phyloP scores from a whole-genome alignment of 2,797 vertebrate species.

The Chiroxiphia lanceolata region DNA sequence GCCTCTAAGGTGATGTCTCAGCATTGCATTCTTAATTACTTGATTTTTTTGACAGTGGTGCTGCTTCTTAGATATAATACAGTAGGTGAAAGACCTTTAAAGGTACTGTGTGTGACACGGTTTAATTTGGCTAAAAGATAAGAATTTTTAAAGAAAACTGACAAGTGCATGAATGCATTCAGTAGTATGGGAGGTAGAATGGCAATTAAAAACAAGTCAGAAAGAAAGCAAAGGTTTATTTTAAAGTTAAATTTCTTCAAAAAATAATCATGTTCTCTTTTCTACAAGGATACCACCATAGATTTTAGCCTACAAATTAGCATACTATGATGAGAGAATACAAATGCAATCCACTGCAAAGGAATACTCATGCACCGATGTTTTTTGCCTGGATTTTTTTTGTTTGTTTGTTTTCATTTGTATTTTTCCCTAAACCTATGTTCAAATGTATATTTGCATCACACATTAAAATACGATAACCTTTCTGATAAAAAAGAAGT shows the following conservation, averaged over 20 bases:
- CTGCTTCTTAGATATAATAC: constrained; percentile 4
- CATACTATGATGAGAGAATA: neutral
- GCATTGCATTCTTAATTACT: constrained; percentile 57
- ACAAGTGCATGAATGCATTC: neutral
- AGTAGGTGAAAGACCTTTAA: constrained; percentile 82
- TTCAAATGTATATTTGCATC: constrained; percentile 2
- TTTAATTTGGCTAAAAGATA: constrained; percentile 57
- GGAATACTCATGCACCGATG: neutral
- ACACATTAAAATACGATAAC: constrained; percentile 22
- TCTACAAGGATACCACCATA: neutral
- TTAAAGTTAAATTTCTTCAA: constrained; percentile 8
- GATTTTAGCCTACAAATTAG: constrained; percentile 17
- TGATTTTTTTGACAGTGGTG: constrained; percentile 55
- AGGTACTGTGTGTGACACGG: neutral
- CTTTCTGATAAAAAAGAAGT: neutral
- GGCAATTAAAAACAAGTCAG: constrained; percentile 30
- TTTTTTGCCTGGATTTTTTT: neutral
- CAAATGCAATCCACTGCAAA: neutral
- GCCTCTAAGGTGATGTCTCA: constrained; percentile 59
- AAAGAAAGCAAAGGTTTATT: constrained; percentile 1
- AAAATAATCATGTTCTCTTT: neutral
- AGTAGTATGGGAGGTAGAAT: neutral
- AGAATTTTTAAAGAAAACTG: neutral
- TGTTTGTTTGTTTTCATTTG: neutral
- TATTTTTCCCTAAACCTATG: neutral